Evolutionary conservation across 2,888 invertebrate species (phyloP), one percentile per base, ranked within the genome.

Genomic region (Hirtodrosophila histrioides): DNA sequence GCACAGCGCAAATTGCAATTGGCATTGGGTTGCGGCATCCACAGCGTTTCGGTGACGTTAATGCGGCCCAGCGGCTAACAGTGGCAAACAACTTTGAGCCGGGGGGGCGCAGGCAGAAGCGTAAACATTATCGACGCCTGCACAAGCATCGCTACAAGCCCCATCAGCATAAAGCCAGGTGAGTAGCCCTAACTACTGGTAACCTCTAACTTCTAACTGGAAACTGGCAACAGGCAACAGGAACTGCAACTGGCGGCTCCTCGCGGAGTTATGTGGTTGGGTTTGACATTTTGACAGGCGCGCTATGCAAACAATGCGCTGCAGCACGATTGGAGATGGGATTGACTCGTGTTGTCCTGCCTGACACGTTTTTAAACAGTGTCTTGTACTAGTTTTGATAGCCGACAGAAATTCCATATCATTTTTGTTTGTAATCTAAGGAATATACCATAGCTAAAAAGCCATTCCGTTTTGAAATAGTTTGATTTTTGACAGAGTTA

Each of bases 101-200:
- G 12, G 48, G 41, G 0, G 11, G 54, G 10, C 51, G 64, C 8
- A 60, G 84, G 12, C 75, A 81, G 48, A 87, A 87, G 49, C 88
- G 88, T 23, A 86, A 79, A 69, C 87, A 81, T 64, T 78, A 76
- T 70, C 77, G 81, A 69, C 79, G 88, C 50, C 69, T 75, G 48
- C 85, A 82, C 55, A 80, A 76, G 56, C 86, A 81, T 60, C 87
- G 88, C 49, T 86, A 69, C 67, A 88, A 85, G 68, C 83, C 69
- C n/a, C 77, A 76, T 27, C 72, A 82, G 60, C 79, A 78, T 58
- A 69, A 76, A 17, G 60, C 70, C 63, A 81, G 88, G 87, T 87
- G 64, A 87, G 88, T 68, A 35, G 5, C 1, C 12, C 12, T 41
- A 41, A 24, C 23, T 24, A 3, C 35, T 46, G 46, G 12, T 11